These are phyloP conservation scores for Isaurus tuberculatus DNA, from an alignment of 92 coral and sea anemone species.

Conservation along the genomic window DNA sequence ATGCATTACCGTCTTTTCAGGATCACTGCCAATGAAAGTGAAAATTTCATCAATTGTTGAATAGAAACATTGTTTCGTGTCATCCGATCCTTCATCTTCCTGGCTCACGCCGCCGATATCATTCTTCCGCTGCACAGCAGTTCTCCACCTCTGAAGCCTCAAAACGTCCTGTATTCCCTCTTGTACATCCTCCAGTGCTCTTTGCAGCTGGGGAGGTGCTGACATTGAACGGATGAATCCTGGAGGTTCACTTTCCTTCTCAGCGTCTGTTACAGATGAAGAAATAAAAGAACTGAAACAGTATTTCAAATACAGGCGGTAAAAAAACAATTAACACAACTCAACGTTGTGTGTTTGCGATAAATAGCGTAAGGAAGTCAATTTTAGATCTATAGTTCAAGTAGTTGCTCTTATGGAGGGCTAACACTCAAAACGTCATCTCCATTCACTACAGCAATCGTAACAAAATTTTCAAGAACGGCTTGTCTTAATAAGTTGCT, in stretches of 20 bases:
- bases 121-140: slow-evolving; percentile 79
- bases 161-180: slow-evolving; percentile 91
- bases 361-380: too few relatives aligned
- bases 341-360: too few relatives aligned
- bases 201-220: slow-evolving; percentile 89
- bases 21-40: slow-evolving; percentile 87
- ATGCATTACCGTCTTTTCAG: slow-evolving; percentile 79
- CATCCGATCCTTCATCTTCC: slow-evolving; percentile 36
- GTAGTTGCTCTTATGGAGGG: too few relatives aligned
- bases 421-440: too few relatives aligned
- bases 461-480: too few relatives aligned
- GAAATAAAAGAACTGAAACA: not conserved
- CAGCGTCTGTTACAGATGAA: not conserved
- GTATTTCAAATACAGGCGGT: too few relatives aligned
- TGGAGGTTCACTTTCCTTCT: slow-evolving; percentile 14
- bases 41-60: slow-evolving; percentile 87
- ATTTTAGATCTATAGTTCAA: too few relatives aligned
- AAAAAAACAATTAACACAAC: too few relatives aligned
- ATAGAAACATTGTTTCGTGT: slow-evolving; percentile 49
- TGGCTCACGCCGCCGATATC: slow-evolving; percentile 25
- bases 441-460: too few relatives aligned
- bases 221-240: slow-evolving; percentile 82
- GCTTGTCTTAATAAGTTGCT: too few relatives aligned
- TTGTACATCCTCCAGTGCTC: slow-evolving; percentile 72
- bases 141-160: slow-evolving; percentile 93